Conservation (phyloP, 1,140 invertebrate genomes). For the Ylistrum balloti region DNA sequence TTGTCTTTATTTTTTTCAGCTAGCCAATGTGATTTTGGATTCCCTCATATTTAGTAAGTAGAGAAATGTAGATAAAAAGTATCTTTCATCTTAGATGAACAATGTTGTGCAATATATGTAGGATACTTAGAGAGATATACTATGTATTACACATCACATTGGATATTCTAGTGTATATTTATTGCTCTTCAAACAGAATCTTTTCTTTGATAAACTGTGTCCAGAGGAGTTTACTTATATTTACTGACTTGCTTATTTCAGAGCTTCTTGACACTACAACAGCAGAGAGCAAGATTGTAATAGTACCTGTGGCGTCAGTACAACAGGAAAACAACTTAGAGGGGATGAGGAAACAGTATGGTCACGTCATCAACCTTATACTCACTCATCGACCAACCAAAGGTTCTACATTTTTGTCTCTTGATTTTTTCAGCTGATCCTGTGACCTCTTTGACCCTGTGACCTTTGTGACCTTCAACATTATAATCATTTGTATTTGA, state of each 20-base stretch:
- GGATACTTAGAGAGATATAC: too few species aligned
- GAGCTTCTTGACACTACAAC: slow-evolving; percentile 15
- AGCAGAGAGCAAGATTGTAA: neutral
- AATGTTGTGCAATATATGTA: too few species aligned
- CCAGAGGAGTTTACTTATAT: too few species aligned
- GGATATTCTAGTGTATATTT: too few species aligned
- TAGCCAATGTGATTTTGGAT: neutral
- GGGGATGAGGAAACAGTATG: neutral
- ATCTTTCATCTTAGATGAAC: too few species aligned
- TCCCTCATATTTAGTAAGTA: neutral
- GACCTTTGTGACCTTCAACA: too few species aligned
- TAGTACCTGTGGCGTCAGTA: neutral
- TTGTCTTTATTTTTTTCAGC: neutral
- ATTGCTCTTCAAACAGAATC: too few species aligned
- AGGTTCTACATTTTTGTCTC: neutral
- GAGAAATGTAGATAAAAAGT: neutral
- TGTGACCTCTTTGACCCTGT: too few species aligned
- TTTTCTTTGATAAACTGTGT: too few species aligned
- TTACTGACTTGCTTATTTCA: neutral
- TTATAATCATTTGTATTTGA: too few species aligned
- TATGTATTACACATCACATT: too few species aligned
- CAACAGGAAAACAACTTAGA: neutral
- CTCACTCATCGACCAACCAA: slow-evolving; percentile 3
- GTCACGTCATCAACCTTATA: neutral
- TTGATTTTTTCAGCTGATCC: neutral